Evolutionary conservation across 2,888 invertebrate species (phyloP).

Genomic region (Linnaemya tessellans): DNA sequence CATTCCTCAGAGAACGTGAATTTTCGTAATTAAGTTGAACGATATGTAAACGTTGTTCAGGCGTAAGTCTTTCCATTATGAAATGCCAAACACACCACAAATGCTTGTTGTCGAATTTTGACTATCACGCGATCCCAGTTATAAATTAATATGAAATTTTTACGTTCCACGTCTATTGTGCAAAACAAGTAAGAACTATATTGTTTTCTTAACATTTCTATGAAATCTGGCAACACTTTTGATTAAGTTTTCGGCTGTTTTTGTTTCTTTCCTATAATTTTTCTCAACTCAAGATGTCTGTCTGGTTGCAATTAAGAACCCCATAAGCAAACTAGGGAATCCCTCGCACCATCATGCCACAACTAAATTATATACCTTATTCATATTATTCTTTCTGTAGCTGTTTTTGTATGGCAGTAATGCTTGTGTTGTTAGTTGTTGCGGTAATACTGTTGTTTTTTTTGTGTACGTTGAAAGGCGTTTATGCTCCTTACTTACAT

Average conservation of each 20-base stretch:
- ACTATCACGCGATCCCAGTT: too few species aligned
- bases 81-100: too few species aligned
- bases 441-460: conserved; percentile 37
- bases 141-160: neutral
- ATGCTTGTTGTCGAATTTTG: too few species aligned
- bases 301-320: conserved; percentile 70
- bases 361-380: conserved; percentile 72
- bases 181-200: conserved; percentile 34
- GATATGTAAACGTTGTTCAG: too few species aligned
- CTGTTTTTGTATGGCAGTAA: conserved; percentile 37
- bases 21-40: too few species aligned
- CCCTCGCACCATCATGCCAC: conserved; percentile 74
- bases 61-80: too few species aligned
- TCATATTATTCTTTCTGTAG: conserved; percentile 55
- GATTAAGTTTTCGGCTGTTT: conserved; percentile 44
- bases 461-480: conserved; percentile 66
- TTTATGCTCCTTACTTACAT: conserved; percentile 69
- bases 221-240: conserved; percentile 70
- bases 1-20: too few species aligned
- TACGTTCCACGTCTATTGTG: conserved; percentile 14
- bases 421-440: conserved; percentile 4
- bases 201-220: conserved; percentile 4
- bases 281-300: conserved; percentile 72
- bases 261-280: conserved; percentile 23
- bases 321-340: conserved; percentile 80